Base-by-base conservation (phyloP, 1,140 invertebrate species). In the Zaprionus ghesquierei region DNA sequence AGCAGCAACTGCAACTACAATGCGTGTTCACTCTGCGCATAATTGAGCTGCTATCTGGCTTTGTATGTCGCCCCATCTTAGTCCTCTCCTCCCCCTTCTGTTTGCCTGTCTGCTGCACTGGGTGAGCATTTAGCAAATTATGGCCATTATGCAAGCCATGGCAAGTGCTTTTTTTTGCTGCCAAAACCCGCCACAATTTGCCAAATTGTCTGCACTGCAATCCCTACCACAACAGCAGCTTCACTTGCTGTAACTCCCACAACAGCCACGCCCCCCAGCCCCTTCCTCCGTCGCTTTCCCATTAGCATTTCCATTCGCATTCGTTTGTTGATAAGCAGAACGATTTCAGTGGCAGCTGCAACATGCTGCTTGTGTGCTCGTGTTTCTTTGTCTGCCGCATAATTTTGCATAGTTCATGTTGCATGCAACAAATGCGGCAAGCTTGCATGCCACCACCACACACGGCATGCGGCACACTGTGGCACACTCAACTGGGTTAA, bases 351-450 rank as follows among this genome's bases (percentile, higher is more conserved):
- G 35, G 56, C 64, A 62, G 70, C 70, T 68, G 69, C 20, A 38
- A 12, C 46, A 49, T 61, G 41, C 41, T 38, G 13, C n/a, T 33
- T 12, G 31, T 33, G n/a, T 41, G 64, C 27, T 20, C 74, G 54
- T n/a, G n/a, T 53, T 59, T 62, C 38, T 59, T 78, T 64, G 53
- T 69, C 50, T 62, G 56, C 58, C 68, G 82, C 71, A 87, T 79
- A 79, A 73, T 58, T 87, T 76, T 77, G 65, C 82, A 87, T 87
- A 81, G 77, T 76, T 87, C 79, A 86, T 87, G 76, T 51, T 73
- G 79, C 82, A 86, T 85, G 81, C 81, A 77, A 85, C 61, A 71
- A 73, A 77, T 75, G 74, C 44, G 50, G 58, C 58, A 46, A 25
- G 41, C 50, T 18, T 54, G 63, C 62, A 46, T 60, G 49, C 46